phyloP scores from a whole-genome alignment of 2,797 vertebrate genomes.

The Melanotaenia trifasciata region DNA sequence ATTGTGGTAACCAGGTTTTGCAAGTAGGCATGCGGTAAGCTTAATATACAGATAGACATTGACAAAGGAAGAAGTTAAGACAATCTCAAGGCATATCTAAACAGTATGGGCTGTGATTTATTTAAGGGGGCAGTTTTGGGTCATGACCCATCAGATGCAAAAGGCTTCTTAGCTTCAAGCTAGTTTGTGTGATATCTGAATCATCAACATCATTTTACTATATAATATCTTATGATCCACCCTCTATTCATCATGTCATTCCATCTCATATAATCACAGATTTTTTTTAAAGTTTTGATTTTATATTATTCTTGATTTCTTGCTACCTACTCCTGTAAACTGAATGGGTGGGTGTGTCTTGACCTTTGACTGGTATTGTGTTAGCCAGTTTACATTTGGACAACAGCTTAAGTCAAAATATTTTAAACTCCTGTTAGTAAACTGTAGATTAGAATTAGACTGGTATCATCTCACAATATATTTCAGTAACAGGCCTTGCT shows the following conservation, averaged over 20 bases:
- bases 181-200: conserved; percentile 18
- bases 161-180: conserved; percentile 53
- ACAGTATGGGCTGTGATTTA: conserved; percentile 25
- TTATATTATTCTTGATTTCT: too few species aligned
- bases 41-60: neutral
- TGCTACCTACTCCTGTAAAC: neutral
- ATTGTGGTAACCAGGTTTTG: too few species aligned
- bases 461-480: neutral
- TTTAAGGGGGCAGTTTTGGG: conserved; percentile 51
- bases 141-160: conserved; percentile 53
- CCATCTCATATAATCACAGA: too few species aligned
- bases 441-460: conserved; percentile 2
- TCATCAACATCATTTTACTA: too few species aligned
- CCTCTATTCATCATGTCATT: too few species aligned
- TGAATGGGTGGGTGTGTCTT: neutral
- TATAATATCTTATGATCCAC: too few species aligned
- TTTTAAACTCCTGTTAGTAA: neutral
- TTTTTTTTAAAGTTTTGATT: too few species aligned
- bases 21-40: neutral
- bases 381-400: neutral
- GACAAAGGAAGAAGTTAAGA: neutral
- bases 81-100: conserved; percentile 37
- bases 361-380: neutral
- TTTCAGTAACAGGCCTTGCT: conserved; percentile 17
- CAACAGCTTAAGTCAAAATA: neutral